Evolutionary conservation across 2,113 vertebrate species (phyloP).

Genomic region (Nerophis ophidion): DNA sequence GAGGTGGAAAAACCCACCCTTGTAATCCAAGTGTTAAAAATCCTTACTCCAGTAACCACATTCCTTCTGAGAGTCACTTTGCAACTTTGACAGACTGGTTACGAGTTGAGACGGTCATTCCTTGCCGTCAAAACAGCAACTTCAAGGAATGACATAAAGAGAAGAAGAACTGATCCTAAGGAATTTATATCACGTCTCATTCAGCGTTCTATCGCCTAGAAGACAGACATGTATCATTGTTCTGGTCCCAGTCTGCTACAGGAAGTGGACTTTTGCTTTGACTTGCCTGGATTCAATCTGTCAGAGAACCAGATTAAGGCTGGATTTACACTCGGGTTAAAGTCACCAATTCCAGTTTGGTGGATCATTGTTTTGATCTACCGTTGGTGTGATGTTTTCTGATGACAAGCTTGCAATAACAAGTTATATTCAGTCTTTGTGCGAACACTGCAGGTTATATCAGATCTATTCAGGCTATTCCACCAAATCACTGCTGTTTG

Average conservation of each 20-base stretch:
- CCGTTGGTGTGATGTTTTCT: too few species aligned
- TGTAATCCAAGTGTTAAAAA: constrained; percentile 42
- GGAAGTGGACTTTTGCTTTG: constrained; percentile 13
- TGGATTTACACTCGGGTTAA: too few species aligned
- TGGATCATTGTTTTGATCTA: too few species aligned
- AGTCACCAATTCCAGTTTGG: too few species aligned
- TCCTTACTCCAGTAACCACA: constrained; percentile 39
- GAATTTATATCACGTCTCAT: not conserved
- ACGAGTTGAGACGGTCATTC: constrained; percentile 12
- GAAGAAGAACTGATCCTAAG: constrained; percentile 4
- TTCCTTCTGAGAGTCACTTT: constrained; percentile 29
- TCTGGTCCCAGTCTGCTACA: not conserved
- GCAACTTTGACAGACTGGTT: constrained; percentile 46
- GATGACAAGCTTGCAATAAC: too few species aligned
- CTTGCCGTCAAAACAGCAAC: constrained; percentile 9
- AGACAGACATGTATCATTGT: not conserved
- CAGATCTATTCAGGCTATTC: too few species aligned
- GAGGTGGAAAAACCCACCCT: constrained; percentile 17
- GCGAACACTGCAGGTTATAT: too few species aligned
- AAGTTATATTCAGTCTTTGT: too few species aligned
- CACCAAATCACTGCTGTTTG: too few species aligned
- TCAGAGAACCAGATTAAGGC: not conserved
- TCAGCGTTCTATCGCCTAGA: not conserved
- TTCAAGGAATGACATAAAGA: constrained; percentile 24
- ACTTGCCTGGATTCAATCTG: constrained; percentile 2